These are phyloP conservation scores for Palythoa caribaeorum DNA, from an alignment of 92 coral and sea anemone genomes.

Conservation along the genomic window DNA sequence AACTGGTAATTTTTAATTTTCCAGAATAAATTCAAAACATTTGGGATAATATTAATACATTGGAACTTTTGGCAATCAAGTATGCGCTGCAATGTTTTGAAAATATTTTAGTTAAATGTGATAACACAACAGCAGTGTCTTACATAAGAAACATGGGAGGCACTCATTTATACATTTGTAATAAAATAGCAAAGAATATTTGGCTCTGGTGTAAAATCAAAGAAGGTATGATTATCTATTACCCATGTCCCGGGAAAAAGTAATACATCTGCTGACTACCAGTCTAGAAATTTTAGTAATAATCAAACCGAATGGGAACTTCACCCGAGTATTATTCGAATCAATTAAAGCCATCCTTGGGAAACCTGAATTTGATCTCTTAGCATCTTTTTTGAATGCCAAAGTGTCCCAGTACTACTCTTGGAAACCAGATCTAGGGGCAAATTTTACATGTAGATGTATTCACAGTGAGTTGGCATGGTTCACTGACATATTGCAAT, in stretches of 20 bases:
- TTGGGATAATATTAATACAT: constrained; percentile 56
- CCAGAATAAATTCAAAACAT: constrained; percentile 34
- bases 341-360: constrained; percentile 55
- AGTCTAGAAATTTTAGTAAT: constrained; percentile 45
- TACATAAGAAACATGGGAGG: constrained; percentile 41
- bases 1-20: too few relatives aligned
- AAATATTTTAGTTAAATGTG: neutral
- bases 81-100: constrained; percentile 60
- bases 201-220: constrained; percentile 61
- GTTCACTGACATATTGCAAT: constrained; percentile 67
- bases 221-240: constrained; percentile 43
- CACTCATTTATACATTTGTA: constrained; percentile 54
- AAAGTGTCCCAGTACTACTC: constrained; percentile 60
- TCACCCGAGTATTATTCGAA: constrained; percentile 43
- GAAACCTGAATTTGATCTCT: constrained; percentile 63
- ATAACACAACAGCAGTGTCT: too few relatives aligned
- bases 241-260: constrained; percentile 70
- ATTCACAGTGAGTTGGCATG: constrained; percentile 66
- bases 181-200: constrained; percentile 60
- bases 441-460: constrained; percentile 74
- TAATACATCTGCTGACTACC: constrained; percentile 61
- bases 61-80: constrained; percentile 56
- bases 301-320: constrained; percentile 75
- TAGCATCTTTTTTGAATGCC: constrained; percentile 73
- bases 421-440: constrained; percentile 75